Conservation (phyloP, 1,140 invertebrate genomes). For the Trachymyrmex cornetzi region DNA sequence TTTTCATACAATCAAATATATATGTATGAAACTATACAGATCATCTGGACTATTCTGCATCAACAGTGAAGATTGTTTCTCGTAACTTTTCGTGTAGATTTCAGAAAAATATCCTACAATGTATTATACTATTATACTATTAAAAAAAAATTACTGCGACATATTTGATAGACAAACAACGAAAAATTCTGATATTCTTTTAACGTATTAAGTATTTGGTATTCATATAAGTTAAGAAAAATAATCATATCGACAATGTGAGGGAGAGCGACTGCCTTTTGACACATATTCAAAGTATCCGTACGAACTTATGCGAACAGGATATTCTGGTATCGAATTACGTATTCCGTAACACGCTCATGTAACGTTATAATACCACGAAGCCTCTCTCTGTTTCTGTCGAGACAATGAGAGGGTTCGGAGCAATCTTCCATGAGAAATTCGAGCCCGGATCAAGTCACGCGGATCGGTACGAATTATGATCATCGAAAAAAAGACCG, state of each 20-base stretch:
- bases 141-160: not conserved
- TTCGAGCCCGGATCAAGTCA: constrained; percentile 66
- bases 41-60: not conserved
- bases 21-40: not conserved
- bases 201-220: not conserved
- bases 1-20: not conserved
- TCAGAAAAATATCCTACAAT: not conserved
- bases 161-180: not conserved
- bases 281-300: constrained; percentile 51
- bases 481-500: constrained; percentile 41
- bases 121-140: not conserved
- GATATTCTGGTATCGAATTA: constrained; percentile 74
- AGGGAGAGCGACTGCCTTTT: constrained; percentile 7
- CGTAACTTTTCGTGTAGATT: not conserved
- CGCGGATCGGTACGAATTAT: constrained; percentile 50
- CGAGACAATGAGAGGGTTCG: constrained; percentile 71
- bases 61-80: not conserved
- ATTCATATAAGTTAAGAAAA: not conserved
- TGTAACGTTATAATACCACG: constrained; percentile 59
- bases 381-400: constrained; percentile 61
- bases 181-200: not conserved
- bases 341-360: constrained; percentile 72
- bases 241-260: not conserved
- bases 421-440: constrained; percentile 75
- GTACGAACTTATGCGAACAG: constrained; percentile 73